Base-by-base conservation (phyloP, 2,113 vertebrate species). In the Brachionichthys hirsutus region DNA sequence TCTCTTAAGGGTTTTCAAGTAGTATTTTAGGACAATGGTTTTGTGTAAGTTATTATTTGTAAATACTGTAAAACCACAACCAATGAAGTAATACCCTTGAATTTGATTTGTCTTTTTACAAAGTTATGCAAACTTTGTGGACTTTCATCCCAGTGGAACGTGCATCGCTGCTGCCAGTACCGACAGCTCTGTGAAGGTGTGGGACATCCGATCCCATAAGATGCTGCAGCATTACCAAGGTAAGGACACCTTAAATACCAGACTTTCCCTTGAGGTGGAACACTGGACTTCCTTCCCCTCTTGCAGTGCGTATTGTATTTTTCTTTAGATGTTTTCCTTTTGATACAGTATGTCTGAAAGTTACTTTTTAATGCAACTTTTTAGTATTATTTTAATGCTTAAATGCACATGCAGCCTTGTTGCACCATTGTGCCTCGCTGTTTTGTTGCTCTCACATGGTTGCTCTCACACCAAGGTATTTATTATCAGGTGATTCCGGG, bases 151-250 rank as follows among this genome's bases (percentile, higher is more conserved):
- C 19, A 95, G 92, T 6, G 95, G 97, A 1, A 94, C 94, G 0
- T 98, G 94, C 70, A 90, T 99, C 1, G 97, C 97, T 1, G 92
- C 93, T 0, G 94, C 93, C 0, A 70, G 94, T 7, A 94, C 94
- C 22, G 95, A 99, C 85, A 94, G 90, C 88, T 95, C 94, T 0
- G 94, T 98, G 22, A 99, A 98, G 75, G 88, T 99, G 44, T 99
- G 97, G 97, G 96, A 98, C 9, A 84, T 98, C 70, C 92, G 97
- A 73, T 94, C 93, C 24, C 93, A 94, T 51, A 95, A 94, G 52
- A 94, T 99, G 43, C 82, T 98, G 2, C 97, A 99, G 40, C 96
- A 98, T 58, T 98, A 98, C 55, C 95, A 94, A 87, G 83, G 96
- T 97, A 90, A 91, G 84, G 44, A 22, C 47, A 35, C 5, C 8